Evolutionary conservation across 2,797 vertebrate species (phyloP).

Genomic region (Acanthopagrus latus): DNA sequence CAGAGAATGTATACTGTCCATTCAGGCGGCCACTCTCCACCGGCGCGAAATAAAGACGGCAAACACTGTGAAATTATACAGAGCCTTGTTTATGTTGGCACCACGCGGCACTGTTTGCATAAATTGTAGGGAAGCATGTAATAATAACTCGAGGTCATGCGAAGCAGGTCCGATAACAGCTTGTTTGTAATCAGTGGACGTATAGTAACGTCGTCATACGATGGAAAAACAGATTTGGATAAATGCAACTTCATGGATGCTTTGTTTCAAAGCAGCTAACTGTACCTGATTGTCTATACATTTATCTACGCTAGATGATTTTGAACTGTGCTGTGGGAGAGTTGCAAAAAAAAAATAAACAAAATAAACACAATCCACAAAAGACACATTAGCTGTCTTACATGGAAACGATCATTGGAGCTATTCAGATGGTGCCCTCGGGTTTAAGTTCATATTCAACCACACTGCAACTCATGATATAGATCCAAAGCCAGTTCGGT

Average conservation of each 20-base stretch:
- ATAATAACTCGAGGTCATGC: slow-evolving; percentile 42
- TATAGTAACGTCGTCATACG: slow-evolving; percentile 8
- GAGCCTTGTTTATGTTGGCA: slow-evolving; percentile 56
- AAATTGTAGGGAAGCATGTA: slow-evolving; percentile 42
- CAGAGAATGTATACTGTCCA: slow-evolving; percentile 5
- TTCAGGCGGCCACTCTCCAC: slow-evolving; percentile 2
- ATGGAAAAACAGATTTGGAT: slow-evolving; percentile 45
- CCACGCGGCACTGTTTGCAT: slow-evolving; percentile 10
- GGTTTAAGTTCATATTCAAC: too few relatives aligned
- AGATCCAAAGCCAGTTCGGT: background rate
- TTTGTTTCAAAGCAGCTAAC: slow-evolving; percentile 24
- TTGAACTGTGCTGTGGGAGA: too few relatives aligned
- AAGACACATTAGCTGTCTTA: background rate
- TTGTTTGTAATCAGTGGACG: slow-evolving; percentile 61
- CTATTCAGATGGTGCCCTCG: too few relatives aligned
- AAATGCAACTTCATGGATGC: slow-evolving; percentile 8
- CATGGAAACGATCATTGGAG: too few relatives aligned
- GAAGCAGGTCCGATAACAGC: slow-evolving; percentile 54
- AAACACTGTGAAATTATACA: slow-evolving; percentile 44
- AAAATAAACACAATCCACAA: background rate
- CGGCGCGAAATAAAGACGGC: slow-evolving; percentile 52
- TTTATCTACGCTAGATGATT: background rate
- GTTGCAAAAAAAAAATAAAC: background rate
- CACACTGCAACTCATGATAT: too few relatives aligned
- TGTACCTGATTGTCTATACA: slow-evolving; percentile 5